Conservation (phyloP, 2,888 invertebrate genomes). For the Orthonychiurus folsomi region DNA sequence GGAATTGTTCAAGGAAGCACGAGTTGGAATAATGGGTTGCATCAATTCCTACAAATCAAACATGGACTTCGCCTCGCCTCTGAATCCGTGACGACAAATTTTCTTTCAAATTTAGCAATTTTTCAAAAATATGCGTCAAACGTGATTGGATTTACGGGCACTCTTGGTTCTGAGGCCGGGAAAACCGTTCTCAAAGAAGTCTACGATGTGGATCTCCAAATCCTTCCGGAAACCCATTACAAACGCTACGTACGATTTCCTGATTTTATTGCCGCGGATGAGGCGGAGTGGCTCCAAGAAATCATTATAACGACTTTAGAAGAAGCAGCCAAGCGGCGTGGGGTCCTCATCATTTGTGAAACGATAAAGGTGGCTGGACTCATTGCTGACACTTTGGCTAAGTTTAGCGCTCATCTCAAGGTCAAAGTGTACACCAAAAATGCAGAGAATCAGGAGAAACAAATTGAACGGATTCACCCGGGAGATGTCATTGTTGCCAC, state of each 20-base stretch:
- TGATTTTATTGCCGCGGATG: neutral
- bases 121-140: conserved; percentile 17
- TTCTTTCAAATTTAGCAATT: conserved; percentile 22
- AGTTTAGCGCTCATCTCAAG: neutral
- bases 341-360: conserved; percentile 22
- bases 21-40: conserved; percentile 25
- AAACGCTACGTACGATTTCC: conserved; percentile 10
- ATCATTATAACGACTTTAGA: conserved; percentile 6
- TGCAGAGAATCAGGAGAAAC: conserved; percentile 16
- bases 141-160: conserved; percentile 24
- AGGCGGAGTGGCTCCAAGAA: conserved; percentile 15
- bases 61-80: conserved; percentile 17
- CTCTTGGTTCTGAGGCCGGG: conserved; percentile 17
- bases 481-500: conserved; percentile 25
- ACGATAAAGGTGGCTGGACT: conserved; percentile 20
- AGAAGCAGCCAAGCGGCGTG: conserved; percentile 13
- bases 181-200: conserved; percentile 7
- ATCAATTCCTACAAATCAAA: conserved; percentile 28
- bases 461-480: conserved; percentile 17
- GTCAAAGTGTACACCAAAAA: conserved; percentile 22
- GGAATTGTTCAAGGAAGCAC: conserved; percentile 18
- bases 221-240: conserved; percentile 16
- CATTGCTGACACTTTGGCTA: conserved; percentile 2
- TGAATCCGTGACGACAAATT: conserved; percentile 26
- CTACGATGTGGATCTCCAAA: conserved; percentile 14